Percentiles rank a stretch among this genome's conserved stretches.
Conservation (phyloP, 2,888 invertebrate species). For the Coelogynopora nodosa region DNA sequence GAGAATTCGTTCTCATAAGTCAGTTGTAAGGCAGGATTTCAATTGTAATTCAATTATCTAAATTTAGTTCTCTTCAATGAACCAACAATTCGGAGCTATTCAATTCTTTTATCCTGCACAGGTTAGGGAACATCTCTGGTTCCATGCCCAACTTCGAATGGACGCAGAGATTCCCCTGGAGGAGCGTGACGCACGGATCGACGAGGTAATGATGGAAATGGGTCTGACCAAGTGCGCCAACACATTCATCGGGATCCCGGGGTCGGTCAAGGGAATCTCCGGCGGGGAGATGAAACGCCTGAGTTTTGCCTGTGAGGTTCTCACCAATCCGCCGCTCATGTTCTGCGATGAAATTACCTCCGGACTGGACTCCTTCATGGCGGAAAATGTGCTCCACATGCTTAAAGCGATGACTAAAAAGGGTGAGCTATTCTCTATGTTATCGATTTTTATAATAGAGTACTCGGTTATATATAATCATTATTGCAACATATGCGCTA, state of each 20-base stretch:
- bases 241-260: conserved; percentile 75
- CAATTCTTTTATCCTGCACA: too few species aligned
- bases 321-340: conserved; percentile 44
- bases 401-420: conserved; percentile 4
- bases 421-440: too few species aligned
- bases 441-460: too few species aligned
- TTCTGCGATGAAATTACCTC: conserved; percentile 44
- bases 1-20: too few species aligned
- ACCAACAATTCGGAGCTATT: too few species aligned
- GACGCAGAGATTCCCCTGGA: conserved; percentile 68
- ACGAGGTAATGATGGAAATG: conserved; percentile 71
- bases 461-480: too few species aligned
- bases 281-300: conserved; percentile 92
- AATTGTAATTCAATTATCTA: too few species aligned
- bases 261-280: conserved; percentile 79
- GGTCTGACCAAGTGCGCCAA: conserved; percentile 78
- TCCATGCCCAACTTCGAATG: conserved; percentile 77
- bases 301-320: conserved; percentile 83
- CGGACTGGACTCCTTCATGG: conserved; percentile 43
- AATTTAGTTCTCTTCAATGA: too few species aligned
- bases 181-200: conserved; percentile 70
- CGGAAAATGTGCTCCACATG: conserved; percentile 43
- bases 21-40: too few species aligned
- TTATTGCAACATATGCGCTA: too few species aligned
- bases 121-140: conserved; percentile 78